Conservation (phyloP, 2,113 vertebrate genomes). For the Alosa alosa region DNA sequence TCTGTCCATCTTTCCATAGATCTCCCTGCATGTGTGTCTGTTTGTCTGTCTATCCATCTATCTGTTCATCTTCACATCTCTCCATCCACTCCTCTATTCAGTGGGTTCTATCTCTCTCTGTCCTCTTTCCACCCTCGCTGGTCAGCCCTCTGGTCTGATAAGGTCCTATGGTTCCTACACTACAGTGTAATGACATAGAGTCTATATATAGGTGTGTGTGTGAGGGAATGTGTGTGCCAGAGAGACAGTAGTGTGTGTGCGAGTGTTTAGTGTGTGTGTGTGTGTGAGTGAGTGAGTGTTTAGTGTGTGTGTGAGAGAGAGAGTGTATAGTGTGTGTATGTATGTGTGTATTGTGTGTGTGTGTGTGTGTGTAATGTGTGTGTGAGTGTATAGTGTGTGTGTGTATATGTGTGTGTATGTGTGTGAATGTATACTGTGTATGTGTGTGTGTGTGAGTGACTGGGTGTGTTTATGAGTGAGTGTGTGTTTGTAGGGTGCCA, state of each 20-base stretch:
- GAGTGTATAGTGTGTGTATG: neutral
- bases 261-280: neutral
- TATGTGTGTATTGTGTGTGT: neutral
- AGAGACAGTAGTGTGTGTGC: neutral
- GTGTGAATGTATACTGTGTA: neutral
- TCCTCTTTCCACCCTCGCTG: neutral
- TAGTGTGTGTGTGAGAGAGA: neutral
- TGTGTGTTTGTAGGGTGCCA: constrained; percentile 58
- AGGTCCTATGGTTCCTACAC: constrained; percentile 47
- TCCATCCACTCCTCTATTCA: neutral
- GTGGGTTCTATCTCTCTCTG: constrained; percentile 3
- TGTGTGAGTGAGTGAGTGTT: neutral
- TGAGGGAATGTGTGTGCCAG: neutral
- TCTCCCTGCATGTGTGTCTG: neutral
- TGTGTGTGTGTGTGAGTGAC: neutral
- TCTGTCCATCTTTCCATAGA: neutral
- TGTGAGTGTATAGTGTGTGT: neutral
- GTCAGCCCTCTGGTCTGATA: neutral
- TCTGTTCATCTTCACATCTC: neutral
- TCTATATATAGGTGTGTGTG: neutral
- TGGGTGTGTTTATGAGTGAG: neutral
- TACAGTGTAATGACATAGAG: constrained; percentile 34
- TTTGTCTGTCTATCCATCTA: neutral
- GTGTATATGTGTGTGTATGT: no score
- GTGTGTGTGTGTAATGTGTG: neutral